These are phyloP conservation scores for Odontomachus brunneus DNA, from an alignment of 1,140 invertebrate genomes.

Conservation along the genomic window DNA sequence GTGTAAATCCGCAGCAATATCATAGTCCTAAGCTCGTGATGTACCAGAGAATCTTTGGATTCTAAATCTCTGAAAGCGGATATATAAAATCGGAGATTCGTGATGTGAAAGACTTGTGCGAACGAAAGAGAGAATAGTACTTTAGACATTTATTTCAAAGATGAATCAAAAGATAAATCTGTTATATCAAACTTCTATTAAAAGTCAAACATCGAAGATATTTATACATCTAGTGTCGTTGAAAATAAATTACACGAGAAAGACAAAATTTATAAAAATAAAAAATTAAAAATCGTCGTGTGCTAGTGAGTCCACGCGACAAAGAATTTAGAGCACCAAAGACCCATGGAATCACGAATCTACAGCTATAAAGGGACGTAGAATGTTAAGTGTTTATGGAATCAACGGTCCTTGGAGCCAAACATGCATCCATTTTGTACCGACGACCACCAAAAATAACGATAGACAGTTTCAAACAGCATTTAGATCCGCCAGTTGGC, in stretches of 20 bases:
- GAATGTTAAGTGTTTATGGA: conserved; percentile 39
- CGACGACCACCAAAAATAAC: conserved; percentile 27
- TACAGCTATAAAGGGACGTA: conserved; percentile 13
- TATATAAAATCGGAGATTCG: too few species aligned
- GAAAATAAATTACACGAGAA: too few species aligned
- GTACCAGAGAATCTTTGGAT: too few species aligned
- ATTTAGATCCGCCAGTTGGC: conserved; percentile 77
- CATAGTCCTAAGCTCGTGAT: too few species aligned
- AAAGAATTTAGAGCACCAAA: not conserved
- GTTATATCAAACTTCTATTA: not conserved
- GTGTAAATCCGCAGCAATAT: too few species aligned
- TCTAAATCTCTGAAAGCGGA: too few species aligned
- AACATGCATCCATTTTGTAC: conserved; percentile 11
- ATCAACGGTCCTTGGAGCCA: conserved; percentile 29
- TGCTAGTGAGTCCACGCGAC: not conserved
- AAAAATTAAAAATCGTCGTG: not conserved
- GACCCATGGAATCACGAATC: not conserved
- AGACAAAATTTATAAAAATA: not conserved
- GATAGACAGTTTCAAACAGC: not conserved
- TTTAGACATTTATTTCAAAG: not conserved
- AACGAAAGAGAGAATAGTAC: not conserved
- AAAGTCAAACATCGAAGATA: not conserved
- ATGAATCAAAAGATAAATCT: not conserved
- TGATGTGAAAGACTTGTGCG: not conserved
- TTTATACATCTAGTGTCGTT: too few species aligned